phyloP scores from a whole-genome alignment of 2,797 vertebrate genomes.

The Phataginus tetradactyla region DNA sequence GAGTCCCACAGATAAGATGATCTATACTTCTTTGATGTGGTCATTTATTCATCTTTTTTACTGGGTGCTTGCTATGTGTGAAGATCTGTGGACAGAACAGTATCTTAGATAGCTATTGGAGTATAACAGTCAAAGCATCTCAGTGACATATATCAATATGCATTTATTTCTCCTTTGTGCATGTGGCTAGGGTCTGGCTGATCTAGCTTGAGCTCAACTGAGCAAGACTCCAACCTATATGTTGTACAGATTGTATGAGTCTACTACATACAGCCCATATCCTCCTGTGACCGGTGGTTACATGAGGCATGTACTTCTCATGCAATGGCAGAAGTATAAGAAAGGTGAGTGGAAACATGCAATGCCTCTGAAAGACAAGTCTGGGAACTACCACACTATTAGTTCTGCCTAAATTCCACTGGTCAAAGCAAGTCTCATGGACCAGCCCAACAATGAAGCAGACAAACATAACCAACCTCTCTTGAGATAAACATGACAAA shows the following conservation, averaged over 20 bases:
- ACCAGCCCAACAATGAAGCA: background rate
- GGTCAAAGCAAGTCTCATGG: background rate
- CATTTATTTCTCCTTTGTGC: background rate
- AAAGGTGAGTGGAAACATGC: background rate
- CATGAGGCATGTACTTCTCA: background rate
- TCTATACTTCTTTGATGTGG: background rate
- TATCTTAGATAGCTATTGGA: background rate
- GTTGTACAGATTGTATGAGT: background rate
- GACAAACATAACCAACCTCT: background rate
- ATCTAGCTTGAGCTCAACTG: background rate
- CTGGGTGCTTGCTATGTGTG: background rate
- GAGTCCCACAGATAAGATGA: background rate
- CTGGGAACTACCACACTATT: background rate
- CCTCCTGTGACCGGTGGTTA: background rate
- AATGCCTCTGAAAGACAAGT: background rate
- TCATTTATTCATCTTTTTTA: conserved; percentile 32
- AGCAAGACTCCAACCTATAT: background rate
- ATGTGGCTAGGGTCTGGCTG: background rate
- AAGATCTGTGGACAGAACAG: background rate
- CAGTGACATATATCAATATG: background rate
- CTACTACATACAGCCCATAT: background rate
- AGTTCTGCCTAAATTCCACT: background rate
- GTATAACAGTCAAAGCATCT: background rate
- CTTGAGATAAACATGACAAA: background rate
- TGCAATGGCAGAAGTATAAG: background rate